phyloP scores from a whole-genome alignment of 2,888 invertebrate genomes.

The Polia nebulosa region DNA sequence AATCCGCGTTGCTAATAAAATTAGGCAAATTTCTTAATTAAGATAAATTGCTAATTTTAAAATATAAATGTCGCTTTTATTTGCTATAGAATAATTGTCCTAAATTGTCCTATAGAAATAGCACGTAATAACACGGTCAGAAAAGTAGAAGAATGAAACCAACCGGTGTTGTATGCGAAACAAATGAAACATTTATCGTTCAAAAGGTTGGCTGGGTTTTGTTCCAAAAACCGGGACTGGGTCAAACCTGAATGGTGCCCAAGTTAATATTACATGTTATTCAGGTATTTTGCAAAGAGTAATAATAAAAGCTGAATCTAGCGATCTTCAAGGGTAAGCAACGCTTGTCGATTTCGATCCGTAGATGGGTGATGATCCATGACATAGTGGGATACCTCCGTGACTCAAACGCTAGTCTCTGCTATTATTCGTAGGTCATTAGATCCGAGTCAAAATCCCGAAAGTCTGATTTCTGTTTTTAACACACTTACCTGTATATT shows the following conservation, averaged over 20 bases:
- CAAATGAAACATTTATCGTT: slow-evolving; percentile 34
- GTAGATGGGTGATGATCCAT: background rate
- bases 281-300: background rate
- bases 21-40: no score
- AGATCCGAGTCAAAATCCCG: no score
- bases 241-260: slow-evolving; percentile 15
- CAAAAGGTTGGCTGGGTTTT: slow-evolving; percentile 34
- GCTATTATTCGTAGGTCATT: background rate
- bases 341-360: background rate
- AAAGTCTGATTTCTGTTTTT: no score
- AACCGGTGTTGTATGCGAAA: slow-evolving; percentile 18
- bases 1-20: background rate
- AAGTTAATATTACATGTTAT: slow-evolving; percentile 18
- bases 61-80: background rate
- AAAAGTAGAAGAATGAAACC: slow-evolving; percentile 12
- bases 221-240: slow-evolving; percentile 9
- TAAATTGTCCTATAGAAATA: slow-evolving; percentile 5
- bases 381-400: background rate
- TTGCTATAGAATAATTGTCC: background rate
- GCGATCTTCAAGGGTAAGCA: background rate
- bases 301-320: no score
- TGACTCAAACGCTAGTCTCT: background rate
- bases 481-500: no score
- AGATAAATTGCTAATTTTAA: no score
- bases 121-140: background rate